These are phyloP conservation scores for Brotogeris chrysoptera DNA, from an alignment of 2,797 vertebrate species.

Conservation along the genomic window DNA sequence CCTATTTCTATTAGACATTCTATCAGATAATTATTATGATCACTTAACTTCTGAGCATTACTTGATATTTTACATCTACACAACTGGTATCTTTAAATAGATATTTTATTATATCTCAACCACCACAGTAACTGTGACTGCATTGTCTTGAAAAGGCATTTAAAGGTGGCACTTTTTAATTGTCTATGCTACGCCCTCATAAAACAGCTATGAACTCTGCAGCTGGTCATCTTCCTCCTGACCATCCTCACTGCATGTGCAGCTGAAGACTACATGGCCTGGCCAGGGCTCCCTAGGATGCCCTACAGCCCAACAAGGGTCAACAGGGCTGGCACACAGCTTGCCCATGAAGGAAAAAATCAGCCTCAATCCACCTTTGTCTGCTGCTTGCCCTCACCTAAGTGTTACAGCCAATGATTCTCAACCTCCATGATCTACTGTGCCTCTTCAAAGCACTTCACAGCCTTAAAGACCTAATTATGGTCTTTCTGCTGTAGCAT, in stretches of 20 bases:
- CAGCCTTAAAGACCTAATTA: neutral
- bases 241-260: neutral
- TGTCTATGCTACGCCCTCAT: neutral
- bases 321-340: neutral
- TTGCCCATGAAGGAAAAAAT: neutral
- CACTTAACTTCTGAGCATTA: conserved; percentile 34
- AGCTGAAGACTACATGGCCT: neutral
- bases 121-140: neutral
- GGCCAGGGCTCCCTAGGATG: neutral
- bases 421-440: neutral
- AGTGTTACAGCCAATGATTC: neutral
- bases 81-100: conserved; percentile 40
- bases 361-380: neutral
- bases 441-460: neutral
- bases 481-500: neutral
- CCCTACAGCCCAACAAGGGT: neutral
- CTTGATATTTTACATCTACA: conserved; percentile 50
- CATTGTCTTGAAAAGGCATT: neutral
- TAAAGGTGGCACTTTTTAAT: neutral
- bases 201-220: neutral
- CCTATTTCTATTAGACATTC: conserved; percentile 43
- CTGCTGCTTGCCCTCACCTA: neutral
- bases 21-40: conserved; percentile 64
- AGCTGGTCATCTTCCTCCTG: neutral
- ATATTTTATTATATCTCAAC: conserved; percentile 7